Evolutionary conservation across 1,140 invertebrate species (phyloP).

Genomic region (Wasmannia auropunctata): DNA sequence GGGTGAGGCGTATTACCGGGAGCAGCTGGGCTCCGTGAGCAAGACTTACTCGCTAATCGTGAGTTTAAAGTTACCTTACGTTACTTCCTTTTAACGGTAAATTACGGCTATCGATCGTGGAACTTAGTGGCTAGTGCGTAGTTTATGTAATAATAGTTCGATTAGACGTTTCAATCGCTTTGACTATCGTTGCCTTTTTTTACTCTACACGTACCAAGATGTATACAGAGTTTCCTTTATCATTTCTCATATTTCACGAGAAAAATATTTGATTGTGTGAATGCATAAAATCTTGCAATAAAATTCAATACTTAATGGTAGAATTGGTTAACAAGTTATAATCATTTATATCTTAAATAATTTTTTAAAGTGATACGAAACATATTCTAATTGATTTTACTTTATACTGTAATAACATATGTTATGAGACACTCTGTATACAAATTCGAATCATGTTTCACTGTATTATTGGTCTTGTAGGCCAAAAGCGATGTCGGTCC

Average conservation of each 20-base stretch:
- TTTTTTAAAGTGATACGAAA: not conserved
- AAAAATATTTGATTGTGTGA: not conserved
- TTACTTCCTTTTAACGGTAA: slow-evolving; percentile 50
- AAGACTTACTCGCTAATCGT: slow-evolving; percentile 55
- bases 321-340: not conserved
- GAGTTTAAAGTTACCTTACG: slow-evolving; percentile 47
- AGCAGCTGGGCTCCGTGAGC: slow-evolving; percentile 46
- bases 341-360: not conserved
- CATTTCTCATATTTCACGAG: not conserved
- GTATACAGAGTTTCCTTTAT: slow-evolving; percentile 26
- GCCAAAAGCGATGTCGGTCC: slow-evolving; percentile 42
- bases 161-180: slow-evolving; percentile 16
- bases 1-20: slow-evolving; percentile 23
- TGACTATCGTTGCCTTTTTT: not conserved
- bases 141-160: slow-evolving; percentile 44
- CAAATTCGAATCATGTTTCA: not conserved
- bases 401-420: not conserved
- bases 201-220: not conserved
- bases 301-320: not conserved
- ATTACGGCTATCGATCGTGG: slow-evolving; percentile 52
- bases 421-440: slow-evolving; percentile 21
- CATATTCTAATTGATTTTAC: not conserved
- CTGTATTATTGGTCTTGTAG: not conserved
- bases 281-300: not conserved
- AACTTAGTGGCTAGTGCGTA: slow-evolving; percentile 37